phyloP scores from a whole-genome alignment of 2,888 invertebrate genomes.

The Tigriopus californicus region DNA sequence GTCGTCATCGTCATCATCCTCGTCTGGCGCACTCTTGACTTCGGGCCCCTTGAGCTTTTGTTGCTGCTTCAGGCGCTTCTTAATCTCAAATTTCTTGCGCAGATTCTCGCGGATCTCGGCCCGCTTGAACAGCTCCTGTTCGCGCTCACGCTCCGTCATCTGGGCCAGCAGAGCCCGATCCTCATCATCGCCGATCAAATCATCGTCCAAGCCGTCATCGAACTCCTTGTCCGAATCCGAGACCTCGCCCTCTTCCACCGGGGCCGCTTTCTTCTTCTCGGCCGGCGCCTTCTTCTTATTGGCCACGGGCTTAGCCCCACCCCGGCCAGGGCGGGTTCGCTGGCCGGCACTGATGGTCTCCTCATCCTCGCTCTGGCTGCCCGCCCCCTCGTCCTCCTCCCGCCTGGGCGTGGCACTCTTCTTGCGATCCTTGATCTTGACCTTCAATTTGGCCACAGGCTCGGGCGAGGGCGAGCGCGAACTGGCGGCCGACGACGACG shows the following conservation, averaged over 20 bases:
- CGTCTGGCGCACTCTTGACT: conserved; percentile 16
- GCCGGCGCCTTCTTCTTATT: conserved; percentile 18
- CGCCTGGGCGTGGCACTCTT: too few relatives aligned
- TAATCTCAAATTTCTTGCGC: conserved; percentile 87
- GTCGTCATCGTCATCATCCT: background rate
- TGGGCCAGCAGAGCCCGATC: conserved; percentile 72
- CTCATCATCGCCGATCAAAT: conserved; percentile 89
- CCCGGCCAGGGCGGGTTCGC: background rate
- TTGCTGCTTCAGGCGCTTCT: conserved; percentile 70
- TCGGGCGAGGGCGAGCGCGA: too few relatives aligned
- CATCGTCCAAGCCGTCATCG: conserved; percentile 89
- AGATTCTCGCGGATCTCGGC: conserved; percentile 84
- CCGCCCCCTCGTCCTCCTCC: too few relatives aligned
- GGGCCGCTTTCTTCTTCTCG: too few relatives aligned
- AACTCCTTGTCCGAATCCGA: conserved; percentile 40
- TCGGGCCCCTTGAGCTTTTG: conserved; percentile 45
- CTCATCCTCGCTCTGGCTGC: too few relatives aligned
- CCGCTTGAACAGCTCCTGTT: conserved; percentile 89
- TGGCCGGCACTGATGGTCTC: background rate
- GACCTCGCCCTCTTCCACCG: conserved; percentile 19
- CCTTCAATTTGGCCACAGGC: too few relatives aligned
- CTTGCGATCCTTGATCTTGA: too few relatives aligned
- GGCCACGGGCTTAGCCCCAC: background rate
- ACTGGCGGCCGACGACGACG: too few relatives aligned
- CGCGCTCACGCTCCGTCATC: conserved; percentile 89